Conservation (phyloP, 2,888 invertebrate genomes). For the Phasia obesa region DNA sequence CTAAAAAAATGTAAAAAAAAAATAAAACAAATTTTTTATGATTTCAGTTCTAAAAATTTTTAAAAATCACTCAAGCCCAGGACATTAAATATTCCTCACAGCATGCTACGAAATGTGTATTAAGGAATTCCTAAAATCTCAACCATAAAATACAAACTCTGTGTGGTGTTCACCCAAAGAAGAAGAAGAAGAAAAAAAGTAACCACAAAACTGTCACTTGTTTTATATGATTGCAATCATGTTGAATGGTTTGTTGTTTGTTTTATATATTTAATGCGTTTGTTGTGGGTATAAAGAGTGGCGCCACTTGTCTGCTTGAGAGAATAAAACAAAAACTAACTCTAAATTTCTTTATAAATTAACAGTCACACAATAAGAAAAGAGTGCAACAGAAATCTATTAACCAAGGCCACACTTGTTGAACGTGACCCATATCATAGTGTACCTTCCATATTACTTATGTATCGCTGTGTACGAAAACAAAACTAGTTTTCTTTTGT, state of each 20-base stretch:
- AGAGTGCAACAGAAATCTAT: slow-evolving; percentile 49
- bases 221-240: slow-evolving; percentile 65
- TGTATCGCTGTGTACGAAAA: not conserved
- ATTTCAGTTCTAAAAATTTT: slow-evolving; percentile 40
- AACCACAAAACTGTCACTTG: slow-evolving; percentile 71
- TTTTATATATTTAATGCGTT: slow-evolving; percentile 27
- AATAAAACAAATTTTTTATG: slow-evolving; percentile 22
- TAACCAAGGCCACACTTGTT: slow-evolving; percentile 72
- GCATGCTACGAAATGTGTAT: slow-evolving; percentile 47
- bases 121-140: slow-evolving; percentile 64
- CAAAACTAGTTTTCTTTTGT: not conserved
- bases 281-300: slow-evolving; percentile 35
- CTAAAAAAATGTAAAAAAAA: slow-evolving; percentile 1
- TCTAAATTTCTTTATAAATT: slow-evolving; percentile 63
- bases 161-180: slow-evolving; percentile 41
- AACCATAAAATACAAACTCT: slow-evolving; percentile 35
- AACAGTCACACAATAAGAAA: slow-evolving; percentile 50
- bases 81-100: slow-evolving; percentile 70
- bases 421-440: slow-evolving; percentile 72
- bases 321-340: slow-evolving; percentile 22
- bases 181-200: slow-evolving; percentile 12
- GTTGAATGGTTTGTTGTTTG: slow-evolving; percentile 41
- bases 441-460: not conserved
- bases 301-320: slow-evolving; percentile 68
- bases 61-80: slow-evolving; percentile 63